Conservation (phyloP, 2,888 invertebrate species). For the Anticlea derivata region DNA sequence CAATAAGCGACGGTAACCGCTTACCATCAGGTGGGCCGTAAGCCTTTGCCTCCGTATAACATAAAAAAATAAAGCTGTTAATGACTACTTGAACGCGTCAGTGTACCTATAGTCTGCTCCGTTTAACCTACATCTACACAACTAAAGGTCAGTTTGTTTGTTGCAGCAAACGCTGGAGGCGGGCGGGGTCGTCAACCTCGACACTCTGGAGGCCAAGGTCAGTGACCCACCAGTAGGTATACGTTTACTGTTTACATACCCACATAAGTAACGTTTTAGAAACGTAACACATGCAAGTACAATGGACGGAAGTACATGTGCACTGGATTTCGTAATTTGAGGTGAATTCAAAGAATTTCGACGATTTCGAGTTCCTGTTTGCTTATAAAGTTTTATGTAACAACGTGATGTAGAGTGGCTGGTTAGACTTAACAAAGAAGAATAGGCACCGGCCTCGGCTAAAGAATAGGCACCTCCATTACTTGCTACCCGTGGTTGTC, state of each 20-base stretch:
- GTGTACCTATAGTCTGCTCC: slow-evolving; percentile 16
- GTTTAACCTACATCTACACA: slow-evolving; percentile 15
- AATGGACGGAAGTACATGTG: slow-evolving; percentile 34
- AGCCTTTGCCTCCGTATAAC: too few relatives aligned
- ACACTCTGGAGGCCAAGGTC: slow-evolving; percentile 91
- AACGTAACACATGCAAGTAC: slow-evolving; percentile 21
- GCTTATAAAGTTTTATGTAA: not conserved
- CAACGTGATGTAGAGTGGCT: too few relatives aligned
- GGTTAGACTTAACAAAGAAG: too few relatives aligned
- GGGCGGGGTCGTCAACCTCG: slow-evolving; percentile 88
- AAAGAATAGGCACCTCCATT: too few relatives aligned
- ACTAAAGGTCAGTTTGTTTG: slow-evolving; percentile 48
- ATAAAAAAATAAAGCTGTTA: too few relatives aligned
- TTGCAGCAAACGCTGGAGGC: slow-evolving; percentile 80
- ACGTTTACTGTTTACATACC: slow-evolving; percentile 29
- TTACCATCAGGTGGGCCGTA: too few relatives aligned
- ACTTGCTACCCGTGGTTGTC: too few relatives aligned
- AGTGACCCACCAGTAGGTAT: slow-evolving; percentile 49
- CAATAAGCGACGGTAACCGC: too few relatives aligned
- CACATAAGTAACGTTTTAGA: slow-evolving; percentile 11
- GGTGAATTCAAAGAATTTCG: slow-evolving; percentile 6
- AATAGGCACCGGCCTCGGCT: too few relatives aligned
- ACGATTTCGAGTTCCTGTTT: slow-evolving; percentile 4
- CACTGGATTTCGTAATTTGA: slow-evolving; percentile 27
- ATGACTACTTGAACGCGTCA: slow-evolving; percentile 1